Evolutionary conservation across 2,113 vertebrate genomes (phyloP).

Genomic region (Rhea americana): DNA sequence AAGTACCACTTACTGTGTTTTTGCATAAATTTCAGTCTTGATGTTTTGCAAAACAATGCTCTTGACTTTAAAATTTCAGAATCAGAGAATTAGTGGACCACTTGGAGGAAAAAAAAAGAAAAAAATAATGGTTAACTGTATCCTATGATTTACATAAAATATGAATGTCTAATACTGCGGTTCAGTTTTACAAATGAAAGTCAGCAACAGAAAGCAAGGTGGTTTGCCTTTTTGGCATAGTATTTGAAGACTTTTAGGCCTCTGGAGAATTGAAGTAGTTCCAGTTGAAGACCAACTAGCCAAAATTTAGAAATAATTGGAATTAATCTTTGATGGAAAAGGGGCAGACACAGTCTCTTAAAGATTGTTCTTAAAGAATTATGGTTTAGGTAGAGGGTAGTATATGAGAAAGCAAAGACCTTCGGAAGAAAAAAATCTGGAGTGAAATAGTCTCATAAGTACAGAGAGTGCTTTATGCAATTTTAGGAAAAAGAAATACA

Average conservation of each 20-base stretch:
- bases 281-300: not conserved
- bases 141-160: not conserved
- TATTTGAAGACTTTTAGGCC: not conserved
- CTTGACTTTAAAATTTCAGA: not conserved
- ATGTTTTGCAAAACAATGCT: accelerated
- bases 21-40: no score
- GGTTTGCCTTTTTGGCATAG: not conserved
- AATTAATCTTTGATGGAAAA: not conserved
- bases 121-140: no score
- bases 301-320: not conserved
- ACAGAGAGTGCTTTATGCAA: not conserved
- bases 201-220: not conserved
- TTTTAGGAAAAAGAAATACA: not conserved
- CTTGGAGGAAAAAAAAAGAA: not conserved
- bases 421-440: not conserved
- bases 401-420: not conserved
- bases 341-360: not conserved
- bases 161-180: not conserved
- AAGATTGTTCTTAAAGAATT: not conserved
- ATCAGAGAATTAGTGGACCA: not conserved
- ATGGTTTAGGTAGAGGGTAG: not conserved
- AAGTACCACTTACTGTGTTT: not conserved
- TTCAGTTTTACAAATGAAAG: not conserved
- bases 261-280: not conserved
- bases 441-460: not conserved